Percentiles rank a stretch among this genome's conserved stretches.
These are phyloP conservation scores for Norana najaformis DNA, from an alignment of 2,888 invertebrate genomes.

Conservation along the genomic window DNA sequence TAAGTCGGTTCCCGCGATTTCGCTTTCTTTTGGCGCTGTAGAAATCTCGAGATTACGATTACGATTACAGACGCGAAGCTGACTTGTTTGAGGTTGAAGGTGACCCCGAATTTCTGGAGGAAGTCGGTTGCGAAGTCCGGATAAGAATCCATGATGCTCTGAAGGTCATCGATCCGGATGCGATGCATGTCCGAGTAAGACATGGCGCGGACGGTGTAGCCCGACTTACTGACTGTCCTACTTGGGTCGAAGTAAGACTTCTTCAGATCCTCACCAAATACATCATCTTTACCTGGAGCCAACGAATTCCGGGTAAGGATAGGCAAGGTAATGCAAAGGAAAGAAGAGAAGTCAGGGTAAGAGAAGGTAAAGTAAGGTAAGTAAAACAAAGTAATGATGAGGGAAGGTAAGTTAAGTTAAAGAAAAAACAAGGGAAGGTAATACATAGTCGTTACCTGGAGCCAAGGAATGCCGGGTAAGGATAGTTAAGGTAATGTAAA, in stretches of 20 bases:
- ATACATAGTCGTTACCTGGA: too few relatives aligned
- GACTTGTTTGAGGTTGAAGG: slow-evolving; percentile 54
- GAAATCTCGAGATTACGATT: too few relatives aligned
- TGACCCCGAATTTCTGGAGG: slow-evolving; percentile 56
- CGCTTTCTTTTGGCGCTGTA: too few relatives aligned
- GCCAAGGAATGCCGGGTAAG: too few relatives aligned
- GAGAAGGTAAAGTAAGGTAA: too few relatives aligned
- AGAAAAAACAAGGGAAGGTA: too few relatives aligned
- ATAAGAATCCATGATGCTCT: slow-evolving; percentile 59
- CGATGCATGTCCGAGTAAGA: slow-evolving; percentile 62
- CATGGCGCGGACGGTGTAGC: slow-evolving; percentile 60
- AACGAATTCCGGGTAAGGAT: not conserved
- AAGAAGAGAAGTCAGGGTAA: too few relatives aligned
- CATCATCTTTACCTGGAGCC: slow-evolving; percentile 60
- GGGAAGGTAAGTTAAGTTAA: too few relatives aligned
- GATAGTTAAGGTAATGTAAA: too few relatives aligned
- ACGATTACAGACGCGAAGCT: not conserved
- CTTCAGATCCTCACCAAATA: slow-evolving; percentile 59
- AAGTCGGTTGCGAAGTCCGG: slow-evolving; percentile 61
- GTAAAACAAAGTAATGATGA: too few relatives aligned
- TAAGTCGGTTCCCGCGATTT: too few relatives aligned
- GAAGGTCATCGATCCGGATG: slow-evolving; percentile 57
- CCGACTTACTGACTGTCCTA: slow-evolving; percentile 54
- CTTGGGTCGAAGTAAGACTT: slow-evolving; percentile 32
- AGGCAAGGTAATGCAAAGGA: too few relatives aligned